These are phyloP conservation scores for Hirudinaria manillensis DNA, from an alignment of 2,888 invertebrate species.

Conservation along the genomic window DNA sequence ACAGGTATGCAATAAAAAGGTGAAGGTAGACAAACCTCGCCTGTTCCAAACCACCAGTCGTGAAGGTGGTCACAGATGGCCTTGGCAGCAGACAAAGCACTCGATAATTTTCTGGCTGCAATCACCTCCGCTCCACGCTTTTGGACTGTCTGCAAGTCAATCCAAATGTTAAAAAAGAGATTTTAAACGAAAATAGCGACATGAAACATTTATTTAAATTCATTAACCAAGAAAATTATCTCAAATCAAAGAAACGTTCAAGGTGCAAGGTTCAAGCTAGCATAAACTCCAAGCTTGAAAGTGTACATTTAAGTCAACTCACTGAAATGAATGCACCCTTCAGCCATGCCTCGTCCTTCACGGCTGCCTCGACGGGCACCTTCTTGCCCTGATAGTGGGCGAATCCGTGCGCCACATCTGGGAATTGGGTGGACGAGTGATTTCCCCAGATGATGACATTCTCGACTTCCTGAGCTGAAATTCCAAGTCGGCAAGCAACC, in stretches of 20 bases:
- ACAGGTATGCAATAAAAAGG: too few relatives aligned
- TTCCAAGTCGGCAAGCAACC: conserved; percentile 54
- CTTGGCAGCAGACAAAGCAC: conserved; percentile 97
- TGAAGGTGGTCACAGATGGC: conserved; percentile 95
- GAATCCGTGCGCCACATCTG: conserved; percentile 68
- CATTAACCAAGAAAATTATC: neutral
- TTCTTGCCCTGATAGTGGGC: conserved; percentile 45
- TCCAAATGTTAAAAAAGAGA: neutral
- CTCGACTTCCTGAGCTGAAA: conserved; percentile 64
- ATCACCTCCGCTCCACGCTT: conserved; percentile 96
- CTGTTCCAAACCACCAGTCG: conserved; percentile 90
- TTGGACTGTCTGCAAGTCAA: conserved; percentile 69
- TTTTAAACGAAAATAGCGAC: neutral
- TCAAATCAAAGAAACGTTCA: neutral
- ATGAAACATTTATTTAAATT: neutral
- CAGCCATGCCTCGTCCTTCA: conserved; percentile 75
- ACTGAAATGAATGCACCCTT: conserved; percentile 72
- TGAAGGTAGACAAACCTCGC: conserved; percentile 27
- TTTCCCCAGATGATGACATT: conserved; percentile 99
- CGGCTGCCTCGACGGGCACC: conserved; percentile 61
- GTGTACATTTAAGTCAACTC: neutral
- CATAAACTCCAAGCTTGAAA: neutral
- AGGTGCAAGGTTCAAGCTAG: neutral
- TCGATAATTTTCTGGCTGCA: conserved; percentile 91
- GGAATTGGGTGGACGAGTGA: conserved; percentile 96